phyloP scores from a whole-genome alignment of 2,113 vertebrate species.

The Sander vitreus region DNA sequence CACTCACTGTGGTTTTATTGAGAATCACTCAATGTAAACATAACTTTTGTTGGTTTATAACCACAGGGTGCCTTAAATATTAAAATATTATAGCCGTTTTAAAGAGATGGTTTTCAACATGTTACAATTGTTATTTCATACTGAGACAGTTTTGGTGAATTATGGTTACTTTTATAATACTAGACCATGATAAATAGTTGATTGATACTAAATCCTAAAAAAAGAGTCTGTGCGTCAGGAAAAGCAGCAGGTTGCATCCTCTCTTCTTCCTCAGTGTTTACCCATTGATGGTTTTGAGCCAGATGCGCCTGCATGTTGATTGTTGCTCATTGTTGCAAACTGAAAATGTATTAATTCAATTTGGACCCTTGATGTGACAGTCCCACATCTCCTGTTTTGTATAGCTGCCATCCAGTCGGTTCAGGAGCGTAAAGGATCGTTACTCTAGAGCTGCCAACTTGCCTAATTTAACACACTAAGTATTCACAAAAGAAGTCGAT shows the following conservation, averaged over 20 bases:
- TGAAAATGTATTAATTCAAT: constrained; percentile 40
- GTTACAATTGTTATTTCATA: neutral
- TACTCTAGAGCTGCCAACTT: constrained; percentile 35
- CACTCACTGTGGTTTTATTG: neutral
- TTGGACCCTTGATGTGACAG: neutral
- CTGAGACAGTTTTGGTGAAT: neutral
- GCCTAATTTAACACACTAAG: constrained; percentile 33
- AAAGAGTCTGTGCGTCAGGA: neutral
- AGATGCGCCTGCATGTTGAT: neutral
- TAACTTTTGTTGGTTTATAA: neutral
- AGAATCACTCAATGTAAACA: neutral
- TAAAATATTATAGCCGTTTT: neutral
- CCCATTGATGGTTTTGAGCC: neutral
- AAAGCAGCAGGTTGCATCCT: neutral
- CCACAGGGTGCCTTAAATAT: neutral
- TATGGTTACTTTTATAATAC: neutral
- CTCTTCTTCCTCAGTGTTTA: constrained; percentile 8
- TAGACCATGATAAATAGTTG: neutral
- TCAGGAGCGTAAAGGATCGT: constrained; percentile 20
- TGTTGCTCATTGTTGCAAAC: constrained; percentile 16
- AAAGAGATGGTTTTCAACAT: neutral
- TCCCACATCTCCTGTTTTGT: constrained; percentile 9
- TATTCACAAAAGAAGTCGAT: constrained; percentile 47
- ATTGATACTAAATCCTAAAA: neutral
- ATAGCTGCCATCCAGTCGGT: constrained; percentile 18